Base-by-base conservation (phyloP, 2,113 vertebrate genomes). In the Protobothrops flavoviridis region DNA sequence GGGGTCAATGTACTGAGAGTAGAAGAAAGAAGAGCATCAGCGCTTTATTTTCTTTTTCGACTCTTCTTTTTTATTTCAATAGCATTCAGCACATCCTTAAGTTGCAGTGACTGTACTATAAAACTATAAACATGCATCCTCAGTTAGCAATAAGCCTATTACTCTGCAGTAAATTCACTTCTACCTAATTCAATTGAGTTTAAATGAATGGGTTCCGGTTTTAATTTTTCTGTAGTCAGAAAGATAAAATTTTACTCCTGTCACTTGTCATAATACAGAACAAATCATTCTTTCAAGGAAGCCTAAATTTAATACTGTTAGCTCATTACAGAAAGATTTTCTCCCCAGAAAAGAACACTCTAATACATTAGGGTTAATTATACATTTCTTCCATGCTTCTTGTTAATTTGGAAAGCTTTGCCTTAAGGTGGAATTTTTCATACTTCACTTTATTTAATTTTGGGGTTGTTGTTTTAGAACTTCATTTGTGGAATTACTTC, bases 371-470 rank as follows among this genome's bases (percentile, higher is more conserved):
- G 91, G 90, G 0, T 29, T 64, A 91, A 91, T 11, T 59, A 52
- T 57, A 89, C 50, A 55, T 10, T 11, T 88, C 29, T 91, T 85
- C 50, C 39, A n/a, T 89, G 90, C 43, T 89, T 91, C 93, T 93
- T 93, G 56, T 56, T 92, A 88, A 89, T 50, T 57, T 15, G 8
- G 29, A 94, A 81, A 0, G 0, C 6, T 91, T 94, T 94, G 57
- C 93, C 81, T 94, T 93, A 92, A 92, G 91, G 87, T 69, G 81
- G 61, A 64, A 88, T 10, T 94, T 12, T 48, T 94, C 86, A 91
- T 61, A 90, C 87, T 89, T 43, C 81, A 87, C 90, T 96, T 94
- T 95, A 85, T 0, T 1, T 52, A n/a, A 86, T 74, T 93, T 93
- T 95, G 55, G 87, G 33, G 33, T 81, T 89, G 33, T 64, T 94